phyloP scores from a whole-genome alignment of 2,797 vertebrate genomes.

The Pelodytes ibericus region DNA sequence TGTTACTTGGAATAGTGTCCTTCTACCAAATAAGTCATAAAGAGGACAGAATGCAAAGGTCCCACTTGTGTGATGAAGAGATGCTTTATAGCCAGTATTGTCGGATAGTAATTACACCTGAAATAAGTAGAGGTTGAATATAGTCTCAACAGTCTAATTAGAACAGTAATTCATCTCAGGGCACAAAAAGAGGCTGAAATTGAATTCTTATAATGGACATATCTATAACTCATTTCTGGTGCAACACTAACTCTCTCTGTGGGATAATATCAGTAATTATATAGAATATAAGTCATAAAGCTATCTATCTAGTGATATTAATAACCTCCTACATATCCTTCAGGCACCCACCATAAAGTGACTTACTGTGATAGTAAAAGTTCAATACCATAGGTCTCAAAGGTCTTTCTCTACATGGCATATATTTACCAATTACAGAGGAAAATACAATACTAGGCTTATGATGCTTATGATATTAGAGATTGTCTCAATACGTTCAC shows the following conservation, averaged over 20 bases:
- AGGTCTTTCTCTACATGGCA: neutral
- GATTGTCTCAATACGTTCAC: too few relatives aligned
- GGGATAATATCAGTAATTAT: slow-evolving; percentile 3
- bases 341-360: neutral
- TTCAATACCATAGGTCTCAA: neutral
- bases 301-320: neutral
- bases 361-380: neutral
- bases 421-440: neutral
- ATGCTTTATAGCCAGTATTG: neutral
- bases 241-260: neutral
- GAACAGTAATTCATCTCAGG: slow-evolving; percentile 10
- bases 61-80: neutral
- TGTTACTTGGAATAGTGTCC: neutral
- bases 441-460: neutral
- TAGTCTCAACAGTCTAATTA: neutral
- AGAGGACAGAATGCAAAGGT: neutral
- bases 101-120: slow-evolving; percentile 6
- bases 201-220: slow-evolving; percentile 6
- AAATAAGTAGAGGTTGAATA: neutral
- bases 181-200: slow-evolving; percentile 9
- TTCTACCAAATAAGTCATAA: neutral
- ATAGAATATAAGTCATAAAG: neutral
- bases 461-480: too few relatives aligned
- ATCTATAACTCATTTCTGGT: slow-evolving; percentile 5
- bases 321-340: neutral